These are phyloP conservation scores for Aethes cnicana DNA, from an alignment of 2,888 invertebrate species.

Conservation along the genomic window DNA sequence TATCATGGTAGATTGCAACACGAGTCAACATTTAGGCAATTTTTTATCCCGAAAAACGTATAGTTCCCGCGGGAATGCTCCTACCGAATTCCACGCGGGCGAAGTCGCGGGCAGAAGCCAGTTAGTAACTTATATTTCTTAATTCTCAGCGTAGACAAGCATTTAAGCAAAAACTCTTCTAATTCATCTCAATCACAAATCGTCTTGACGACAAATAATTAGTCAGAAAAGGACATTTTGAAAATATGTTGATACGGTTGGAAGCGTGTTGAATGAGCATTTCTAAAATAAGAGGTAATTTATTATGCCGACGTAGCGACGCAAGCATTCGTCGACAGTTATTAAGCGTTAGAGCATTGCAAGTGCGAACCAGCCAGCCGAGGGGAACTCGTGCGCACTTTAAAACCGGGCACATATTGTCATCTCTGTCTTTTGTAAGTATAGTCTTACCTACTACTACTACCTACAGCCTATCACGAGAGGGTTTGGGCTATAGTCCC, in stretches of 20 bases:
- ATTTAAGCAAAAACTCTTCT: conserved; percentile 31
- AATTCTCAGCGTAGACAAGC: conserved; percentile 10
- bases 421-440: conserved; percentile 57
- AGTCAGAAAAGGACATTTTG: conserved; percentile 62
- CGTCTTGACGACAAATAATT: conserved; percentile 45
- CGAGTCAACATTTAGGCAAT: no score
- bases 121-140: neutral
- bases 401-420: conserved; percentile 54
- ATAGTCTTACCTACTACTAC: no score
- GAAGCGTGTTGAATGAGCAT: conserved; percentile 70
- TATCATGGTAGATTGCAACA: no score
- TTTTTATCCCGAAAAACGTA: no score
- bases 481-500: no score
- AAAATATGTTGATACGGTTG: conserved; percentile 60
- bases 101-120: no score
- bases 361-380: conserved; percentile 31
- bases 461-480: no score
- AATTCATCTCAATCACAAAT: conserved; percentile 50
- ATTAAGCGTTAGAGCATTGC: conserved; percentile 74
- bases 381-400: conserved; percentile 45
- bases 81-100: no score
- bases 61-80: no score
- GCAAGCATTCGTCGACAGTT: conserved; percentile 78
- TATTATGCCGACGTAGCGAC: conserved; percentile 74
- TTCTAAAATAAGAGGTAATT: conserved; percentile 79